These are phyloP conservation scores for Isoperla grammatica DNA, from an alignment of 2,888 invertebrate species.

Conservation along the genomic window DNA sequence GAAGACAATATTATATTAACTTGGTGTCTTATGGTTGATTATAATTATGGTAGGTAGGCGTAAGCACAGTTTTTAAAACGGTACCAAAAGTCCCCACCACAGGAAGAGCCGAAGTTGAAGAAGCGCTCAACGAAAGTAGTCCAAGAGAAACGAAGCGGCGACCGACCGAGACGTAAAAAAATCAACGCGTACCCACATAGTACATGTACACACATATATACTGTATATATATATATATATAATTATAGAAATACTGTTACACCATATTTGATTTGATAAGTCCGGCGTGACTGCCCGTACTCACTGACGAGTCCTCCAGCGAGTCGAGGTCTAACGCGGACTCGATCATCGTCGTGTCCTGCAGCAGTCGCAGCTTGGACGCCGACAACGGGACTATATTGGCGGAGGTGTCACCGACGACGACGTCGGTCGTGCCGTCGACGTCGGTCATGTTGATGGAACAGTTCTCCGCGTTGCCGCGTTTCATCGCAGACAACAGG, in stretches of 20 bases:
- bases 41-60: too few relatives aligned
- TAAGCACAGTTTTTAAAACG: too few relatives aligned
- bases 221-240: slow-evolving; percentile 1
- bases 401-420: not conserved
- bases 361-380: slow-evolving; percentile 68
- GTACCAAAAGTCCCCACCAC: too few relatives aligned
- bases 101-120: too few relatives aligned
- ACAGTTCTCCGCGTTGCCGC: too few relatives aligned
- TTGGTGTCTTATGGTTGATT: too few relatives aligned
- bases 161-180: too few relatives aligned
- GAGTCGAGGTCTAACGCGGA: slow-evolving; percentile 85
- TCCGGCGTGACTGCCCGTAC: slow-evolving; percentile 59
- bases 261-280: slow-evolving; percentile 49
- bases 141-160: too few relatives aligned
- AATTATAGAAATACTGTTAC: not conserved
- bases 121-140: too few relatives aligned
- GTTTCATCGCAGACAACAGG: too few relatives aligned
- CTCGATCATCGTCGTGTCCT: slow-evolving; percentile 87
- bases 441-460: not conserved
- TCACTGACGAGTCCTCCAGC: slow-evolving; percentile 61
- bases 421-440: not conserved
- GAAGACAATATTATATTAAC: too few relatives aligned
- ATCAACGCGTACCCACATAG: not conserved
- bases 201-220: not conserved
- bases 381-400: slow-evolving; percentile 50